These are phyloP conservation scores for Holacanthella duospinosa DNA, from an alignment of 2,888 invertebrate species.

Conservation along the genomic window DNA sequence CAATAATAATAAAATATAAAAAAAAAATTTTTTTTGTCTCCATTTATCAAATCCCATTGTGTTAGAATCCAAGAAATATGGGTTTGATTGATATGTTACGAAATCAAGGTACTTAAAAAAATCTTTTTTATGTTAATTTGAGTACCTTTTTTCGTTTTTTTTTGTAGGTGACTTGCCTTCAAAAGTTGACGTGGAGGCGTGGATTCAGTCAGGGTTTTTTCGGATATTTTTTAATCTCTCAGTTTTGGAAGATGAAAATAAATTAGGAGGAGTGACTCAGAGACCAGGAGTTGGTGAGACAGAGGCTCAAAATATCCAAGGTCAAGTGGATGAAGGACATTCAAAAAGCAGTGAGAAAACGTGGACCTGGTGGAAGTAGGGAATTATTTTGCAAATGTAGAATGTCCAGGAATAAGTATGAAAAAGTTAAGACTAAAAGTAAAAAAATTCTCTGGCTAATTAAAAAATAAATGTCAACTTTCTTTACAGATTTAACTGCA, in stretches of 20 bases:
- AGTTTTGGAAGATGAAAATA: background rate
- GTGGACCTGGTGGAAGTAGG: slow-evolving; percentile 31
- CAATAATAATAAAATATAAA: too few relatives aligned
- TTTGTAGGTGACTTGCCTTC: slow-evolving; percentile 48
- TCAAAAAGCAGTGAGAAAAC: slow-evolving; percentile 45
- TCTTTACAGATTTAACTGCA: background rate
- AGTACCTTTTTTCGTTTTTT: too few relatives aligned
- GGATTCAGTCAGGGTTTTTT: slow-evolving; percentile 48
- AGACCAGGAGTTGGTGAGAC: background rate
- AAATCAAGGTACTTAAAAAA: too few relatives aligned
- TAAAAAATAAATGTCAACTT: background rate
- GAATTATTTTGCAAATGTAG: slow-evolving; percentile 23
- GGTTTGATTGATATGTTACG: too few relatives aligned
- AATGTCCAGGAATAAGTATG: background rate
- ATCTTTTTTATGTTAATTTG: too few relatives aligned
- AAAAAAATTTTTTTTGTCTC: too few relatives aligned
- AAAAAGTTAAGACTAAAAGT: background rate
- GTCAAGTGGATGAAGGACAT: background rate
- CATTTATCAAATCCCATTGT: too few relatives aligned
- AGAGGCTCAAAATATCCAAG: too few relatives aligned
- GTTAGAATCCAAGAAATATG: too few relatives aligned
- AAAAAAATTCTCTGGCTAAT: background rate
- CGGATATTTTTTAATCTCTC: slow-evolving; percentile 50
- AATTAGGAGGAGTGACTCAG: background rate
- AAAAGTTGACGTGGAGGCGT: slow-evolving; percentile 48